A percentile compares a stretch with the other conserved stretches of the same genome.
These are phyloP conservation scores for Fulica atra DNA, from an alignment of 2,113 vertebrate species.

Conservation along the genomic window DNA sequence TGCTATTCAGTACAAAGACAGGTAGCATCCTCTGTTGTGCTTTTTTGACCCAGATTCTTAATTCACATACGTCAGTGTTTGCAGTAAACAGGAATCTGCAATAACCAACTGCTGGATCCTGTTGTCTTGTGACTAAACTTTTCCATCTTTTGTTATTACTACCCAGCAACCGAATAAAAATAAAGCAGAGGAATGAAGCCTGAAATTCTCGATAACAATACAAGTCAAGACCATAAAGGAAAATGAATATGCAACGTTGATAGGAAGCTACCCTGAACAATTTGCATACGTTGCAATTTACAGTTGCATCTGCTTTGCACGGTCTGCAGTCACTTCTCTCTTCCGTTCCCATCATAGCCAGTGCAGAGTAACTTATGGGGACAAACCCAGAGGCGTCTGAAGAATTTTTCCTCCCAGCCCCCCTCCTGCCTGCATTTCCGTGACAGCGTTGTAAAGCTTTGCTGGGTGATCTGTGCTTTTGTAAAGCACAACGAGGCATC, in stretches of 20 bases:
- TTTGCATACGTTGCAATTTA: not conserved
- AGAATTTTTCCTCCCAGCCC: not conserved
- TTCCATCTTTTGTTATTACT: not conserved
- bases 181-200: not conserved
- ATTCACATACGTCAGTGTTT: not conserved
- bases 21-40: constrained; percentile 34
- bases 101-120: not conserved
- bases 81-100: constrained; percentile 8
- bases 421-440: not conserved
- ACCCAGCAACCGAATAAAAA: not conserved
- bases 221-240: not conserved
- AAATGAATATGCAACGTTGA: not conserved
- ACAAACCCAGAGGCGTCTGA: not conserved
- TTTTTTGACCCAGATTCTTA: constrained; percentile 43
- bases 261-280: not conserved
- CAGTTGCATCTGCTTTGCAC: not conserved
- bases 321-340: not conserved
- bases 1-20: constrained; percentile 31
- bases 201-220: not conserved
- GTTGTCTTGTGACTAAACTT: constrained; percentile 13
- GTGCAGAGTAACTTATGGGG: not conserved
- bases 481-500: accelerated
- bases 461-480: not conserved
- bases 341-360: not conserved
- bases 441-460: not conserved